A percentile compares a stretch with the other conserved stretches of the same genome.
Evolutionary conservation across 1,140 invertebrate species (phyloP).

Genomic region (Drosophila kepulauana): DNA sequence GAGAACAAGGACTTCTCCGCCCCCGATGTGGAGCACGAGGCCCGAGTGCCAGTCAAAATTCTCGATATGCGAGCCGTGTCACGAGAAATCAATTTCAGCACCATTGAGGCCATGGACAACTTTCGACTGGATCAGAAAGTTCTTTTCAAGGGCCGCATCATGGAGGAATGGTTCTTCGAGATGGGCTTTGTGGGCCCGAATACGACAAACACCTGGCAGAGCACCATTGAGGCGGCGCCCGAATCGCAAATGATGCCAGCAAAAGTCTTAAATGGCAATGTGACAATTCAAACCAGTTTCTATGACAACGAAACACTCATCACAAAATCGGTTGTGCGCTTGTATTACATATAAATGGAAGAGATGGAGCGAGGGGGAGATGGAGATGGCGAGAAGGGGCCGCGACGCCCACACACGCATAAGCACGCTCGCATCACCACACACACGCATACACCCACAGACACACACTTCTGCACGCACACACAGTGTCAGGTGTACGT

Average conservation of each 20-base stretch:
- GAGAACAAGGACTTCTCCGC: constrained; percentile 97
- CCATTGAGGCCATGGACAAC: constrained; percentile 97
- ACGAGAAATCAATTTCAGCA: constrained; percentile 99
- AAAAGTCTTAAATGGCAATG: constrained; percentile 98
- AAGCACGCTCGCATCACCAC: not conserved
- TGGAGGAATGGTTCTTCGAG: constrained; percentile 99
- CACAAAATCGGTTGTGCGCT: constrained; percentile 96
- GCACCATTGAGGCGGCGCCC: constrained; percentile 98
- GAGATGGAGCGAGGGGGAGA: not conserved
- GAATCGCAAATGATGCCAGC: constrained; percentile 99
- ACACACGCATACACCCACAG: constrained; percentile 21
- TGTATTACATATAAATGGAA: constrained; percentile 94
- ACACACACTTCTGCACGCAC: constrained; percentile 26
- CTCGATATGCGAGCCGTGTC: constrained; percentile 98
- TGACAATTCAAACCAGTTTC: constrained; percentile 99
- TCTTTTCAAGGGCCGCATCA: constrained; percentile 91
- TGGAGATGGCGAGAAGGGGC: not conserved
- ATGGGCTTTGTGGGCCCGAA: constrained; percentile 99
- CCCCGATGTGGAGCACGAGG: constrained; percentile 97
- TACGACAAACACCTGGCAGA: constrained; percentile 99
- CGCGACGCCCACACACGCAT: constrained; percentile 42
- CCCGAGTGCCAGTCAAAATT: constrained; percentile 97
- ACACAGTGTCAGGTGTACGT: constrained; percentile 43
- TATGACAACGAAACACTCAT: constrained; percentile 98
- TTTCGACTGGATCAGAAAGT: constrained; percentile 98